phyloP scores from a whole-genome alignment of 2,797 vertebrate species.

The Cynodonichthys magdalenae region DNA sequence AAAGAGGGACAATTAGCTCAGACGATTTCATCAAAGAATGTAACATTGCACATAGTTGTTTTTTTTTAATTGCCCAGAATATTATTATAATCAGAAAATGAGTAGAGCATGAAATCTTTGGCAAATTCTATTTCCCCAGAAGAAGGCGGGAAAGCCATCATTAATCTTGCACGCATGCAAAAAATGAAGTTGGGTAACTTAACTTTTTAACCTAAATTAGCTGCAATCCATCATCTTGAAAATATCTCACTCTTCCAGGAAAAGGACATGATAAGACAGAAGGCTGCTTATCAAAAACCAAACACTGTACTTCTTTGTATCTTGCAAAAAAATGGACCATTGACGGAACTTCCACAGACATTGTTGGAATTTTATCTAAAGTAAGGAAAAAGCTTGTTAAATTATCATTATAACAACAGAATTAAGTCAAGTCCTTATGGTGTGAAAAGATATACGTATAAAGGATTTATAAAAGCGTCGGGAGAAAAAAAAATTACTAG shows the following conservation, averaged over 20 bases:
- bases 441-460: no score
- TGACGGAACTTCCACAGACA: constrained; percentile 29
- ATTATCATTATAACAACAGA: background rate
- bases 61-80: constrained; percentile 43
- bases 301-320: constrained; percentile 66
- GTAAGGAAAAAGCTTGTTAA: constrained; percentile 16
- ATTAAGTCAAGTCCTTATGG: no score
- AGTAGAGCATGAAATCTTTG: constrained; percentile 53
- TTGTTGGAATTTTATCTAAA: constrained; percentile 34
- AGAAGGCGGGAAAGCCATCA: constrained; percentile 59
- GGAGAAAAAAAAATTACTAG: no score
- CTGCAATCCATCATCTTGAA: constrained; percentile 58
- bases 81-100: constrained; percentile 59
- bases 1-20: background rate
- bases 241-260: constrained; percentile 58
- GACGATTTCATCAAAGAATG: constrained; percentile 2
- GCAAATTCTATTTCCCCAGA: constrained; percentile 59
- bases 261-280: constrained; percentile 65
- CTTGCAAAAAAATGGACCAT: constrained; percentile 40
- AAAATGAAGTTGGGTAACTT: constrained; percentile 46
- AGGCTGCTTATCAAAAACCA: constrained; percentile 74
- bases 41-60: constrained; percentile 27
- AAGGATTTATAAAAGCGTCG: no score
- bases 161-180: constrained; percentile 62
- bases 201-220: constrained; percentile 60